Base-by-base conservation (phyloP, 2,113 vertebrate genomes). In the Felis chaus region DNA sequence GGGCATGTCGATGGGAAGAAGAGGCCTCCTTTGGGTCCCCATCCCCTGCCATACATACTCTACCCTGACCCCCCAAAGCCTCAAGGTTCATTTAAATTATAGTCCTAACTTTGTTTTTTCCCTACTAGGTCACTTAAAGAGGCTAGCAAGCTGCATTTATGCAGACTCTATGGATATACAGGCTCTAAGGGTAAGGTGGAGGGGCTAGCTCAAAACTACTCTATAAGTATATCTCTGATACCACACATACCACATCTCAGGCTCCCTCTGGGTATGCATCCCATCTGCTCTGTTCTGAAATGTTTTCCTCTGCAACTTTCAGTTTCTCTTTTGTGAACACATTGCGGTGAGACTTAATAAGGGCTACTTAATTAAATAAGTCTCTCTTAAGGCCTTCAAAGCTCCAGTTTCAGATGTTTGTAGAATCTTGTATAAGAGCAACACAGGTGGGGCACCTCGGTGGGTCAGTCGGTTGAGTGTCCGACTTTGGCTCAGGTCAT, bases 351-450 rank as follows among this genome's bases (percentile, higher is more conserved):
- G 81, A 68, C 50, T 96, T 78, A 93, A 18, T 89, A 76, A 89
- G 41, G 68, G 50, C 13, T 29, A 36, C 39, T 87, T 96, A 73
- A 68, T 81, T 73, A 63, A 78, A 82, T 73, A 63, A 36, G 33
- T 74, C 73, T 89, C n/a, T 84, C 73, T 91, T 33, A 85, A 53
- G 33, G 31, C 19, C 57, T 96, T 48, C 61, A 91, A 87, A 78
- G 8, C 1, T 91, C 57, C 50, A 39, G 39, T 89, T 92, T 50
- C 78, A 41, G 76, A 39, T 82, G 69, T 89, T 55, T 91, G 15
- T 65, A 66, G 29, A 82, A 74, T 74, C n/a, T 50, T 95, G 27
- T 63, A 2, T 53, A 89, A 86, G 66, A 97, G 73, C 8, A 86
- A 65, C 4, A 96, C 31, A 12, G 63, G 36, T 31, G 0, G 55